A percentile compares a stretch with the other conserved stretches of the same genome.
These are phyloP conservation scores for Cryptoblepharus egeriae DNA, from an alignment of 2,797 vertebrate genomes.

Conservation along the genomic window DNA sequence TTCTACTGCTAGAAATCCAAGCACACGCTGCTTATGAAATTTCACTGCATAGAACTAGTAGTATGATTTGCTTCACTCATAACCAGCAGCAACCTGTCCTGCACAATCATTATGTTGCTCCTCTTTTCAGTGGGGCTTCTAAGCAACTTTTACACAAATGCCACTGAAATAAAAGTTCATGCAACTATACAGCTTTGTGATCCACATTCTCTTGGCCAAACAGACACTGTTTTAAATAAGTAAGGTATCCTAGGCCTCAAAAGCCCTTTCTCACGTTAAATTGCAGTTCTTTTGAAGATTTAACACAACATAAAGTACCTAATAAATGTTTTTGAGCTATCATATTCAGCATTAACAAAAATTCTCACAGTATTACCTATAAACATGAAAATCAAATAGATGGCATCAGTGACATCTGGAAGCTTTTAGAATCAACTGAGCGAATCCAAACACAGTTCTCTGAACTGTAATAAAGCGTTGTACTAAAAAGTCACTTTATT, in stretches of 20 bases:
- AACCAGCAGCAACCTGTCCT: constrained; percentile 17
- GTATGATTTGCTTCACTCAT: constrained; percentile 26
- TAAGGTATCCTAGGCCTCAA: constrained; percentile 31
- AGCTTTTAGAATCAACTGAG: neutral
- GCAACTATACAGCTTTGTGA: neutral
- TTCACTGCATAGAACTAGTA: neutral
- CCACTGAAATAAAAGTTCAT: neutral
- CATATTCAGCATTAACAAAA: neutral
- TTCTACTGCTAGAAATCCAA: neutral
- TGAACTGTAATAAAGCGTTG: no score
- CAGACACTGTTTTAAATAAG: neutral
- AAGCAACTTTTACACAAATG: neutral
- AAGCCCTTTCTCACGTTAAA: constrained; percentile 33
- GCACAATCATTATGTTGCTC: neutral
- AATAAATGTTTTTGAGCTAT: neutral
- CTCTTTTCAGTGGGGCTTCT: neutral
- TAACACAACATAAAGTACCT: neutral
- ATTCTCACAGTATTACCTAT: neutral
- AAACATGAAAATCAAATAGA: neutral
- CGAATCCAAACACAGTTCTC: no score
- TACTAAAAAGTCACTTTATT: neutral
- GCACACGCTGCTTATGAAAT: neutral
- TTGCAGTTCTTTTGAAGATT: constrained; percentile 37
- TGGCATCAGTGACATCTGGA: neutral
- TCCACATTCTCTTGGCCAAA: neutral